Base-by-base conservation (phyloP, 2,888 invertebrate species). In the Lepidocyrtinus sp. region DNA sequence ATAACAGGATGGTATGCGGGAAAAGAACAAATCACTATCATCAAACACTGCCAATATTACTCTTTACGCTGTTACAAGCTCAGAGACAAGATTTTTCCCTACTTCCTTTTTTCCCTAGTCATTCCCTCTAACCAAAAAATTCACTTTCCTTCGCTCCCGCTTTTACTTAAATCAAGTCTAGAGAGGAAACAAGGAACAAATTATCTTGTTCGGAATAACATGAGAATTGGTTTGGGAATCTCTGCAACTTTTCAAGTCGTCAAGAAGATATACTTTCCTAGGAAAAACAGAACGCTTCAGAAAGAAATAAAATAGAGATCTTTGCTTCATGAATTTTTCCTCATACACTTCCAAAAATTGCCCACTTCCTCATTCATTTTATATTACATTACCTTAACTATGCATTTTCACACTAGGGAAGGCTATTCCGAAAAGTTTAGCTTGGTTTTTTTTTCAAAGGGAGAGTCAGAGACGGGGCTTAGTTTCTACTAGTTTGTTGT, bases 311-410 rank as follows among this genome's bases (percentile, higher is more conserved):
- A 17, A 64, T n/a, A 24, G 19, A 24, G 26, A 24, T 24, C 22
- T 64, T 2, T 64, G 15, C 26, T 79, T 74, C 77, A 2, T 50
- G 15, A 36, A 36, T 36, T 50, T 50, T 50, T 50, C 50, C 50
- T 17, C 17, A 12, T 50, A 17, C 72, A 75, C 71, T 36, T 12
- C 76, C 68, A 25, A 84, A 78, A 74, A 69, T 82, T 77, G 75
- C 82, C 74, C 82, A 81, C 82, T 84, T 84, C 84, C 82, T 84
- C 81, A 79, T 82, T 82, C 82, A 78, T 70, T 75, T 80, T 77
- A 71, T 63, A 73, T 63, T 74, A 79, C 61, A 70, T 50, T 72
- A 24, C 27, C 63, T 76, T 50, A 61, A 46, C 46, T 50, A 50
- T 50, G 50, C 50, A 1, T 12, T 50, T 50, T 50, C 50, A 50